Evolutionary conservation across 2,888 invertebrate genomes (phyloP).

Genomic region (Ernsta delagoae): DNA sequence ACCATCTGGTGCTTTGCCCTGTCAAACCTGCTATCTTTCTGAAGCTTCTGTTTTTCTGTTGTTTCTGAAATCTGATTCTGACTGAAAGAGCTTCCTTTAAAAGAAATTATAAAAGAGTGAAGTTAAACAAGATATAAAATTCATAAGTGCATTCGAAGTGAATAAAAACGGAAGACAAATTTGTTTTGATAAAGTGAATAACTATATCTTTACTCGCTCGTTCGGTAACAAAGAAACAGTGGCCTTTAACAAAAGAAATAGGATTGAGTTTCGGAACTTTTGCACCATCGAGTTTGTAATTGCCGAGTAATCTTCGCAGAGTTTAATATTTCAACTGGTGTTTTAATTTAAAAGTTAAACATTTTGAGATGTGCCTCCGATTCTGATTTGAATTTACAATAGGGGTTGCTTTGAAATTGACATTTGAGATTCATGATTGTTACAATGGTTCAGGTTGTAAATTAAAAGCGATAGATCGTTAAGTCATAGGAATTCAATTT

Average conservation of each 20-base stretch:
- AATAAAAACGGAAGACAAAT: too few species aligned
- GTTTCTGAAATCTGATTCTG: too few species aligned
- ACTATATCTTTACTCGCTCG: background rate
- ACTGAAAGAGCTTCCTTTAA: too few species aligned
- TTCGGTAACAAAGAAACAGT: background rate
- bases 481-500: background rate
- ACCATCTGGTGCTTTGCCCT: too few species aligned
- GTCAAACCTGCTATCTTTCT: too few species aligned
- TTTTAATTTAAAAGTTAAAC: conserved; percentile 36
- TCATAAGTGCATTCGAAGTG: too few species aligned
- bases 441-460: background rate
- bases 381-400: conserved; percentile 19
- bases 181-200: too few species aligned
- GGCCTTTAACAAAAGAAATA: conserved; percentile 31
- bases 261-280: conserved; percentile 34
- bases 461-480: background rate
- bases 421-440: conserved; percentile 1
- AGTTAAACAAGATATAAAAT: too few species aligned
- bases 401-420: conserved; percentile 1
- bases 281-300: conserved; percentile 34
- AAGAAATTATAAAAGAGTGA: too few species aligned
- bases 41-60: too few species aligned
- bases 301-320: conserved; percentile 34
- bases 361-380: conserved; percentile 25
- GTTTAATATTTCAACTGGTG: conserved; percentile 36